Evolutionary conservation across 2,113 vertebrate genomes (phyloP).

Genomic region (Pedetes capensis): DNA sequence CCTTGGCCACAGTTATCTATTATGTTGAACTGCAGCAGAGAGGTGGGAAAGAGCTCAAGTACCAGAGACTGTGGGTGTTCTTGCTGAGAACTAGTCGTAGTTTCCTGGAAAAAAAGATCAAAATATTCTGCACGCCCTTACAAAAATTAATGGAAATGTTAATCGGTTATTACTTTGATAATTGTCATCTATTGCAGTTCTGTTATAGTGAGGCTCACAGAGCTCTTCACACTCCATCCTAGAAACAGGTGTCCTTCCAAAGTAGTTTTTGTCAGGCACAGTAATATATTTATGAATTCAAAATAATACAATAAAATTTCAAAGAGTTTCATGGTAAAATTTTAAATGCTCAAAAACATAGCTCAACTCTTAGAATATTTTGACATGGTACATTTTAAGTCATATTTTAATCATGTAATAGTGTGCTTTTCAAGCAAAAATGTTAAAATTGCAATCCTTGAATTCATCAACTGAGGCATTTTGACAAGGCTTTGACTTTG

Average conservation of each 20-base stretch:
- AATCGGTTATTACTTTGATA: background rate
- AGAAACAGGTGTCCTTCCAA: background rate
- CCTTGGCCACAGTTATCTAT: no score
- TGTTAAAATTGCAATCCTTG: background rate
- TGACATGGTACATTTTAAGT: background rate
- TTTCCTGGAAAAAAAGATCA: background rate
- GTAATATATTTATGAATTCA: background rate
- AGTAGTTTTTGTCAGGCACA: background rate
- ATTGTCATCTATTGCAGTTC: no score
- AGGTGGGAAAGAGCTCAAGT: no score
- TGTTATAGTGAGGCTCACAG: background rate
- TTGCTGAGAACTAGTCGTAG: background rate
- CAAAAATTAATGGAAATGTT: background rate
- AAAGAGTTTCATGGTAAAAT: no score
- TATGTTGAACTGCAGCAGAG: no score
- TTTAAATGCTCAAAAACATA: background rate
- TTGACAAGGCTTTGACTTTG: background rate
- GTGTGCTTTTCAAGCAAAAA: background rate
- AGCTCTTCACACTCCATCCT: no score
- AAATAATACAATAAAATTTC: no score
- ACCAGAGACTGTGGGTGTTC: no score
- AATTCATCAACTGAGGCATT: background rate
- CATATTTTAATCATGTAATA: background rate
- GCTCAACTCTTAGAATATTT: background rate
- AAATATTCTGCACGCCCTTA: background rate